These are phyloP conservation scores for Brachypteracias leptosomus DNA, from an alignment of 2,113 vertebrate species.

Conservation along the genomic window DNA sequence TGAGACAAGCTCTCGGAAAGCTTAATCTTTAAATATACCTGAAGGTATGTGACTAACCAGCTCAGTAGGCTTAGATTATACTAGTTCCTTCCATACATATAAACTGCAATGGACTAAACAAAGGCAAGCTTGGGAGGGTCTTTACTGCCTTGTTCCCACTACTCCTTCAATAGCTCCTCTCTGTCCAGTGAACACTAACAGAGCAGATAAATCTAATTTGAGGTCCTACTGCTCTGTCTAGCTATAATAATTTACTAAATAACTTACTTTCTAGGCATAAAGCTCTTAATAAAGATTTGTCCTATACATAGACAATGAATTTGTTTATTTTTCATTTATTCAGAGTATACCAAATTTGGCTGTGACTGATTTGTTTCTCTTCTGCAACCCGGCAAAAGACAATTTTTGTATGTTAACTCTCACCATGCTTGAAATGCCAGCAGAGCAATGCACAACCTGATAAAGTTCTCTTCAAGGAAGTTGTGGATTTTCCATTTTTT, in stretches of 20 bases:
- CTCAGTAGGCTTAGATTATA: not conserved
- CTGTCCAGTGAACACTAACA: not conserved
- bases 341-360: not conserved
- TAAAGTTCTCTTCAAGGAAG: not conserved
- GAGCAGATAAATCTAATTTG: not conserved
- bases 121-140: not conserved
- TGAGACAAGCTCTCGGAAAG: not conserved
- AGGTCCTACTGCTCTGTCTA: not conserved
- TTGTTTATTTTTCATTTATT: not conserved
- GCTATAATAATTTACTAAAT: not conserved
- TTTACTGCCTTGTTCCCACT: not conserved
- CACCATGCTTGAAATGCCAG: not conserved
- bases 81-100: not conserved
- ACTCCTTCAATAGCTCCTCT: not conserved
- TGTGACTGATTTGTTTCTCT: not conserved
- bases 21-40: not conserved
- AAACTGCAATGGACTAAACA: not conserved
- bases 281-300: not conserved
- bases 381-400: not conserved
- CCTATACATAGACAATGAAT: not conserved
- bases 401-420: not conserved
- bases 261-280: not conserved
- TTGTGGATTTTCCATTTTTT: slow-evolving; percentile 18
- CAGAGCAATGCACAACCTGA: not conserved
- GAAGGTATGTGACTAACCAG: not conserved